Conservation (phyloP, 1,140 invertebrate species). For the Drosophila bifasciata region DNA sequence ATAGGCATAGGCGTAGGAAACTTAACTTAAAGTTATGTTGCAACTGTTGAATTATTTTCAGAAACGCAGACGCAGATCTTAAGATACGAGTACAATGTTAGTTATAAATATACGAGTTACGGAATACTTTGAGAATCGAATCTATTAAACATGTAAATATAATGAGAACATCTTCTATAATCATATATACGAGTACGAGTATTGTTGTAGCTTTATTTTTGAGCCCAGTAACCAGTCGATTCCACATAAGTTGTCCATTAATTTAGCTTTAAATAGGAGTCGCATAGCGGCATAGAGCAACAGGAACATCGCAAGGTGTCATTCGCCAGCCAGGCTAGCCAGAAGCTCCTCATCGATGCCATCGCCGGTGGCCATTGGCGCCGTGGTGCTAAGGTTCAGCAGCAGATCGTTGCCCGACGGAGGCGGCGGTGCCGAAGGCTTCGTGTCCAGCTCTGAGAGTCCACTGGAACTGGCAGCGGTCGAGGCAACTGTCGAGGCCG, state of each 20-base stretch:
- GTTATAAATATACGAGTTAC: too few species aligned
- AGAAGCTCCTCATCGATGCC: slow-evolving; percentile 71
- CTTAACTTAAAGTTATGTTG: too few species aligned
- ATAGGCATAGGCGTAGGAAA: background rate
- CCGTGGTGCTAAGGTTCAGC: slow-evolving; percentile 37
- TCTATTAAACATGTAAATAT: too few species aligned
- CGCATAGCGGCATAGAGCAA: slow-evolving; percentile 44
- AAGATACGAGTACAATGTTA: too few species aligned
- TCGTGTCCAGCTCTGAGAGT: slow-evolving; percentile 16
- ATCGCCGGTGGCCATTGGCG: slow-evolving; percentile 28
- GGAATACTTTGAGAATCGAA: too few species aligned
- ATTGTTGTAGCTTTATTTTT: background rate
- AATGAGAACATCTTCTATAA: too few species aligned
- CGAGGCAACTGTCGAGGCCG: slow-evolving; percentile 16
- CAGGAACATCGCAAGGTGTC: slow-evolving; percentile 35
- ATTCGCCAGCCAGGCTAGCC: slow-evolving; percentile 70
- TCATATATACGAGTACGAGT: background rate
- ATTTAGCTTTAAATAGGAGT: slow-evolving; percentile 20
- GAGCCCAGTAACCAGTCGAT: background rate
- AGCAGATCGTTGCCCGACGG: slow-evolving; percentile 32
- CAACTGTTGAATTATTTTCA: too few species aligned
- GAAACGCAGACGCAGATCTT: too few species aligned
- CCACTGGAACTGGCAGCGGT: slow-evolving; percentile 4
- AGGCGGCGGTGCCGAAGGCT: slow-evolving; percentile 18
- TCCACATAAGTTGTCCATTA: slow-evolving; percentile 2